Evolutionary conservation across 2,797 vertebrate genomes (phyloP), one percentile per base, ranked within the genome.

Genomic region (Potorous gilbertii): DNA sequence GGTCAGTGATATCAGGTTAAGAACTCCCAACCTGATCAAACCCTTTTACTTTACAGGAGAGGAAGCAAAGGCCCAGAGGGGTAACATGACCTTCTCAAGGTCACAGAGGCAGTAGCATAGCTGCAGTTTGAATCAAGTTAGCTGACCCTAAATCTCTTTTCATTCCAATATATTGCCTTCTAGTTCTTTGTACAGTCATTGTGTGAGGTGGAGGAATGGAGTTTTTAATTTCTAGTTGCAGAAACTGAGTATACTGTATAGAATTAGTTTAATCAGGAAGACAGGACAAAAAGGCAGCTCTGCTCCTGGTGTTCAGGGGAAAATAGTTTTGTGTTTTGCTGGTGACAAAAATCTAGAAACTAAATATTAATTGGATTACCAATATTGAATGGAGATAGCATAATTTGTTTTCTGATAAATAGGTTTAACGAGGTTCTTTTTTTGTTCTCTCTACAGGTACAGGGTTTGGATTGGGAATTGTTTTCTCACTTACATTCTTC

Each of bases 401-500:
- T 50, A 94, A 91, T 93, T 55, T 0, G 1, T 91, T 94, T 96
- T 74, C 89, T 90, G n/a, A 28, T 96, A 91, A 18, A 13, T 1
- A 92, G 66, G 1, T 91, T 40, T 95, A 90, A 59, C n/a, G 21
- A 59, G 16, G 9, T 52, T 40, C 54, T 10, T 46, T 92, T 92
- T 57, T 92, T 96, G 91, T 57, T 91, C 91, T 97, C 57, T 97
- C 97, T 98, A 56, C 98, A 99, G 99, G 98, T 96, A 99, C 99
- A 92, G 99, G 99, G 95, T 99, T 99, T 8, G 99, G 99, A 59
- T 97, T 99, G 96, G 99, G 99, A 96, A 96, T 99, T 54, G 98
- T 99, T 97, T 99, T 99, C 97, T 99, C 99, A 10, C 98, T 99
- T 95, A 98, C 99, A 95, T 98, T 99, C 98, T 99, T 99, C 97